These are phyloP conservation scores for Agrochola litura DNA, from an alignment of 2,888 invertebrate genomes.

Conservation along the genomic window DNA sequence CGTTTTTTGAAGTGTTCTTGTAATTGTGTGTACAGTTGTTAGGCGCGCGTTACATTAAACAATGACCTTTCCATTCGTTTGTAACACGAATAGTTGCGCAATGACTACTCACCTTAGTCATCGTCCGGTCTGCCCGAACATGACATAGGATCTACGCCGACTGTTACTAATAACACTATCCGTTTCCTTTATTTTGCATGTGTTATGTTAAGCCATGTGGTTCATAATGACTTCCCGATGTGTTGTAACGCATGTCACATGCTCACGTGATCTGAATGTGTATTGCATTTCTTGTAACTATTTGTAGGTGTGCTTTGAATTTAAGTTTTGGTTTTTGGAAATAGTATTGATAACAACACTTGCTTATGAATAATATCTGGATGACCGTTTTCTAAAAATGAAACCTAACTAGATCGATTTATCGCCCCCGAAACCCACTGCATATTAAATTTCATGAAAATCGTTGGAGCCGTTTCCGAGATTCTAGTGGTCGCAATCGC, in stretches of 20 bases:
- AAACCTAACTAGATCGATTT: no score
- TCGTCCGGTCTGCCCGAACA: slow-evolving; percentile 54
- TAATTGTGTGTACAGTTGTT: slow-evolving; percentile 64
- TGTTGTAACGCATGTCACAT: slow-evolving; percentile 9
- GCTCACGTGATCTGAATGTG: slow-evolving; percentile 8
- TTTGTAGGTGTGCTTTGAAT: background rate
- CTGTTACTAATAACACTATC: slow-evolving; percentile 62
- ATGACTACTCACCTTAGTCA: slow-evolving; percentile 63
- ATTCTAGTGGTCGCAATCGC: no score
- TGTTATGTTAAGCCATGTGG: slow-evolving; percentile 38
- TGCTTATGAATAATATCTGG: no score
- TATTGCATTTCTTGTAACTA: background rate
- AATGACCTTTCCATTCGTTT: slow-evolving; percentile 65
- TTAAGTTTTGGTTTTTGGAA: background rate
- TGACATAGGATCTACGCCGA: slow-evolving; percentile 51
- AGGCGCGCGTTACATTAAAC: slow-evolving; percentile 56
- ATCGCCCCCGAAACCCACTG: no score
- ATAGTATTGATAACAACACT: background rate
- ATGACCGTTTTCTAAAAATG: no score
- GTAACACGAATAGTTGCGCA: slow-evolving; percentile 62
- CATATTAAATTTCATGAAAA: no score
- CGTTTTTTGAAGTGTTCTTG: slow-evolving; percentile 37
- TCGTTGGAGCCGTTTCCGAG: no score
- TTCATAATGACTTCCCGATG: slow-evolving; percentile 39
- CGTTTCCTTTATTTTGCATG: slow-evolving; percentile 64